These are phyloP conservation scores for Collichthys lucidus DNA, from an alignment of 2,113 vertebrate genomes.

Conservation along the genomic window DNA sequence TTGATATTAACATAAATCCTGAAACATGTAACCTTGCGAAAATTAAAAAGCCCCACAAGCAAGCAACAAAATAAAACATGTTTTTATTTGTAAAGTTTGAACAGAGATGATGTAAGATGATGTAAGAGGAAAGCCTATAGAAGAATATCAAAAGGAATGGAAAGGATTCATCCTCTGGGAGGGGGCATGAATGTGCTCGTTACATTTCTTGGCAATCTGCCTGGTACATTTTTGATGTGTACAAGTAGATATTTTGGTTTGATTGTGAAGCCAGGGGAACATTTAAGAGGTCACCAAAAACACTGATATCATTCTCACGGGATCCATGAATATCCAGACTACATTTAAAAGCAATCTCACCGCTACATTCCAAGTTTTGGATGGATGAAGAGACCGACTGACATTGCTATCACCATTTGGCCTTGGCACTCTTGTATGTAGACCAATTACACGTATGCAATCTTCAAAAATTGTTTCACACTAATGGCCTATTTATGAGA, in stretches of 20 bases:
- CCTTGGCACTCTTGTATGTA: constrained; percentile 16
- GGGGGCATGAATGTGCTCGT: neutral
- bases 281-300: neutral
- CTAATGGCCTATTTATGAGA: constrained; percentile 55
- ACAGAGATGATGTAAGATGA: neutral
- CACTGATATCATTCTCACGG: neutral
- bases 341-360: neutral
- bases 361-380: neutral
- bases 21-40: neutral
- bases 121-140: neutral
- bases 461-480: constrained; percentile 43
- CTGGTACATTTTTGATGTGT: neutral
- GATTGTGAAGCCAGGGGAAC: neutral
- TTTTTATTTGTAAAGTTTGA: neutral
- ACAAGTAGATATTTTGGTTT: neutral
- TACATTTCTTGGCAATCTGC: neutral
- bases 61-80: neutral
- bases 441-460: constrained; percentile 35
- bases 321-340: neutral
- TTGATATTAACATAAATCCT: neutral
- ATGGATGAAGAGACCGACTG: neutral
- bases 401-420: constrained; percentile 23
- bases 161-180: neutral
- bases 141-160: no score
- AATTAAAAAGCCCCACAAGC: neutral